Percentiles rank a stretch among this genome's conserved stretches.
phyloP scores from a whole-genome alignment of 2,888 invertebrate genomes.

The Hypomecis atomaria region DNA sequence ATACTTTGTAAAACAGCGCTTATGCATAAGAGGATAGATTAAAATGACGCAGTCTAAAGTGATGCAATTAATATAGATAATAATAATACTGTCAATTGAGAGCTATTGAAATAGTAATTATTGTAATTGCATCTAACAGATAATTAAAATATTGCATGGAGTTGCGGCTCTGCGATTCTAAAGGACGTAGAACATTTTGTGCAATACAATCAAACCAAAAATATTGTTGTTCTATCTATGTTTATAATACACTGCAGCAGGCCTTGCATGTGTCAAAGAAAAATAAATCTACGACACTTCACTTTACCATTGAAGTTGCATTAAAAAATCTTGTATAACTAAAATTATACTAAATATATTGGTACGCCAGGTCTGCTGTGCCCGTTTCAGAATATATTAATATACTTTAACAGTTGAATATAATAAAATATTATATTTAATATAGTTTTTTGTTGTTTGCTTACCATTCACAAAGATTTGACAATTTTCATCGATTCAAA shows the following conservation, averaged over 20 bases:
- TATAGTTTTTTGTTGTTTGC: too few species aligned
- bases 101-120: not conserved
- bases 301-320: too few species aligned
- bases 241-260: not conserved
- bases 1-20: too few species aligned
- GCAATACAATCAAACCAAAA: slow-evolving; percentile 36
- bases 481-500: too few species aligned
- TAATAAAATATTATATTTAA: not conserved
- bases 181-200: slow-evolving; percentile 20
- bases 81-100: slow-evolving; percentile 10
- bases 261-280: too few species aligned
- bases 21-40: not conserved
- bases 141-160: not conserved
- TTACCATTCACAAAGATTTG: too few species aligned
- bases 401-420: not conserved
- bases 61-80: not conserved
- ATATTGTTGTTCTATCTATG: slow-evolving; percentile 9
- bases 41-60: not conserved
- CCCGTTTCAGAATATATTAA: not conserved
- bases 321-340: too few species aligned
- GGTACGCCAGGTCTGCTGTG: too few species aligned
- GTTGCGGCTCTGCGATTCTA: not conserved
- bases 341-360: too few species aligned
- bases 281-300: too few species aligned
- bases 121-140: not conserved